phyloP scores from a whole-genome alignment of 2,797 vertebrate genomes.

The Amblyopsis hoosieri region DNA sequence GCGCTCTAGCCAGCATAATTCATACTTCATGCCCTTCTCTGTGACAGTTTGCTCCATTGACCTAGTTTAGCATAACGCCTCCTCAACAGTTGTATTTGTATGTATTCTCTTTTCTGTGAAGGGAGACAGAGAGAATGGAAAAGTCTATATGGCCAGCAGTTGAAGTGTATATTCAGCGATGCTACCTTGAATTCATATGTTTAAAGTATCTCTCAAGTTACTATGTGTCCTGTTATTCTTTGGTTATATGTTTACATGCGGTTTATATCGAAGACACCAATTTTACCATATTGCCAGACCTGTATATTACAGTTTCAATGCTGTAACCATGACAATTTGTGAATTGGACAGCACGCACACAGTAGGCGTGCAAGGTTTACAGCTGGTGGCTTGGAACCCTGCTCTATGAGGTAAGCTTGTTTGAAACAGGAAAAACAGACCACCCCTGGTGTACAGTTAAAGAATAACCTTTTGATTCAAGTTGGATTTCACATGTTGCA shows the following conservation, averaged over 20 bases:
- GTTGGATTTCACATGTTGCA: neutral
- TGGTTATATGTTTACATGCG: conserved; percentile 34
- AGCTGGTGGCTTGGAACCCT: conserved; percentile 53
- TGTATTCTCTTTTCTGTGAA: conserved; percentile 4
- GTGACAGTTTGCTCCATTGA: conserved; percentile 67
- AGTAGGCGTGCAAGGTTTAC: conserved; percentile 52
- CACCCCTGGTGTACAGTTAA: conserved; percentile 44
- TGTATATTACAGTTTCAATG: conserved; percentile 32
- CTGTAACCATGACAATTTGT: conserved; percentile 50
- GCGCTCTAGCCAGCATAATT: conserved; percentile 48
- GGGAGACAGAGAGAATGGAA: neutral
- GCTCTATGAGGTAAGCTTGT: conserved; percentile 53
- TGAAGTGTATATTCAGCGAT: conserved; percentile 21
- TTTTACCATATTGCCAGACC: conserved; percentile 25
- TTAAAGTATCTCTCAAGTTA: neutral
- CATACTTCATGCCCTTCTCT: conserved; percentile 40
- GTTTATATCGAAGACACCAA: conserved; percentile 13
- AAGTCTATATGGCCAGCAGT: neutral
- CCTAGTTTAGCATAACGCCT: conserved; percentile 59
- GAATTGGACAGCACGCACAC: conserved; percentile 22
- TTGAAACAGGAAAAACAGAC: conserved; percentile 33
- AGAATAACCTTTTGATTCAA: conserved; percentile 7
- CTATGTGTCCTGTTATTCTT: neutral
- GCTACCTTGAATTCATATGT: too few species aligned
- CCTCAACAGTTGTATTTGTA: conserved; percentile 30